Evolutionary conservation across 1,140 invertebrate species (phyloP), one percentile per base, ranked within the genome.

Genomic region (Drosophila suzukii): DNA sequence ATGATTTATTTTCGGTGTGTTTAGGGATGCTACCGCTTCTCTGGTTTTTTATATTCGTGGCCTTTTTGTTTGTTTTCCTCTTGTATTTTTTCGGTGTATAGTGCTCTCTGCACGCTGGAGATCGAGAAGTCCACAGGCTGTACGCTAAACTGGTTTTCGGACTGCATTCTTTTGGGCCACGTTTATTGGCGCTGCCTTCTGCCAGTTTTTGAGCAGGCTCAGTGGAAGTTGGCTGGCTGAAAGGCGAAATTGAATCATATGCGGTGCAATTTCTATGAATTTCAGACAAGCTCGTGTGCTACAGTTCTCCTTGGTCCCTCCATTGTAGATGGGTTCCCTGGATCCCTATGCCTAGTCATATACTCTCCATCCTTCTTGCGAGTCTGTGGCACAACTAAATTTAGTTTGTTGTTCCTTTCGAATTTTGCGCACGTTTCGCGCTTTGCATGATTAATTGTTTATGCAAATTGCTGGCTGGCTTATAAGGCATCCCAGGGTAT

Each of bases 371-470:
- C 30, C 34, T 46, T 54, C 20, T 30, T 17, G 32, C 27, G 17
- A 17, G 41, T 63, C 44, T 30, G 47, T 61, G 63, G 66, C 57
- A 66, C 53, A 70, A 63, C 81, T 85, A 85, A 81, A 77, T 75
- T 75, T 86, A 81, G 81, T 67, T 63, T 76, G 51, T 56, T 75
- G 56, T 77, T 71, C 54, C 65, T 76, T 81, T 55, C 55, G 77
- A 78, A 89, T 89, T 89, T 89, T 58, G 70, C 79, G 74, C 84
- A 89, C 84, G 84, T 84, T 84, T 89, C 65, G 56, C 74, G 85
- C 73, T 89, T 72, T 81, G 80, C 80, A 89, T 89, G 84, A 89
- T 89, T 89, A 89, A 89, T 89, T 89, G 85, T 89, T 89, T 81
- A 89, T 89, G 84, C 84, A 89, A 89, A 89, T 89, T 88, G 66